phyloP scores from a whole-genome alignment of 2,888 invertebrate genomes.

The Caenorhabditis sulstoni region DNA sequence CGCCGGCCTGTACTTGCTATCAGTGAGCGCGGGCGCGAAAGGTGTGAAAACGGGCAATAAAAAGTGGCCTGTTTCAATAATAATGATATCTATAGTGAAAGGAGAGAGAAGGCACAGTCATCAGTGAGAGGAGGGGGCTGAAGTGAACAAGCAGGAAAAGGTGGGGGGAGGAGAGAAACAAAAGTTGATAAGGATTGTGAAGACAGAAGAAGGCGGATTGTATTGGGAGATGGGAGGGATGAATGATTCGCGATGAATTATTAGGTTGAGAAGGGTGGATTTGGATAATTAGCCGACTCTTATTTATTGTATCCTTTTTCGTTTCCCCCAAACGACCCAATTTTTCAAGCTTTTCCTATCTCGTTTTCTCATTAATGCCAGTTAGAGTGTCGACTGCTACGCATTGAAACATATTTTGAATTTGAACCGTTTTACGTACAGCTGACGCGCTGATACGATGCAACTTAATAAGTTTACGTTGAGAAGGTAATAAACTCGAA shows the following conservation, averaged over 20 bases:
- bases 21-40: conserved; percentile 33
- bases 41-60: conserved; percentile 54
- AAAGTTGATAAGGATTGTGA: conserved; percentile 47
- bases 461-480: conserved; percentile 1
- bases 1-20: conserved; percentile 28
- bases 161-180: conserved; percentile 19
- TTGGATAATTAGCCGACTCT: conserved; percentile 45
- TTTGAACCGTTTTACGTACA: too few species aligned
- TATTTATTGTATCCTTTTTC: conserved; percentile 20
- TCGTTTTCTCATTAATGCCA: too few species aligned
- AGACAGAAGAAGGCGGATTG: conserved; percentile 14
- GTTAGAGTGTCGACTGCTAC: too few species aligned
- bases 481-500: conserved; percentile 20
- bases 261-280: conserved; percentile 11
- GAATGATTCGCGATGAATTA: conserved; percentile 27
- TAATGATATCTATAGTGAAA: conserved; percentile 45
- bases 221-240: neutral
- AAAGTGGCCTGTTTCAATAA: conserved; percentile 53
- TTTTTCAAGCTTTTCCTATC: neutral
- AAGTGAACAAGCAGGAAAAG: conserved; percentile 41
- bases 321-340: conserved; percentile 29
- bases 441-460: neutral
- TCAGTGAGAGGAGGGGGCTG: conserved; percentile 24
- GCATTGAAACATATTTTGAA: too few species aligned
- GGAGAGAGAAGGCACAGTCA: conserved; percentile 22